Percentiles rank a stretch among this genome's conserved stretches.
Conservation (phyloP, 2,888 invertebrate genomes). For the Drosophila rellima region DNA sequence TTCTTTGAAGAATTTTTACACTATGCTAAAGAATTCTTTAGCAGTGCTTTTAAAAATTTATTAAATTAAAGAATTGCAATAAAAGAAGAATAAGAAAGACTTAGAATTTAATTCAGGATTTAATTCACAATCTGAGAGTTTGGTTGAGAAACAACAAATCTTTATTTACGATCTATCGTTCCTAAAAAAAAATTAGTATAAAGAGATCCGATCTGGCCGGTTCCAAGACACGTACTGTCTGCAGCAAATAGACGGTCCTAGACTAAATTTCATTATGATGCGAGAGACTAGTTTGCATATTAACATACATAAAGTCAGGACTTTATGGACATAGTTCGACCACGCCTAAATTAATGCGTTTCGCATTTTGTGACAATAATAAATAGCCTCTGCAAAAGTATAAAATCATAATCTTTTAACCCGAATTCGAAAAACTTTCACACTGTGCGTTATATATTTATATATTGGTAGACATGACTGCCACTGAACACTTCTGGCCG, state of each 20-base stretch:
- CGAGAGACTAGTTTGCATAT: not conserved
- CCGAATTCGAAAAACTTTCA: not conserved
- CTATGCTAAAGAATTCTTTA: not conserved
- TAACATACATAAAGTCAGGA: not conserved
- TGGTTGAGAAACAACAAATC: too few species aligned
- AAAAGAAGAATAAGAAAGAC: not conserved
- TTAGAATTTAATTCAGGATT: too few species aligned
- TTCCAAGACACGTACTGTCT: not conserved
- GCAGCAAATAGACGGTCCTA: not conserved
- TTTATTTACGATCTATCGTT: too few species aligned
- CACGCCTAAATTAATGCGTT: not conserved
- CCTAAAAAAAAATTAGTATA: not conserved
- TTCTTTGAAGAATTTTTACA: not conserved
- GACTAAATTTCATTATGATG: not conserved
- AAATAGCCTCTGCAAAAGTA: not conserved
- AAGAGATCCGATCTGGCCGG: not conserved
- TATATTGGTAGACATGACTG: not conserved
- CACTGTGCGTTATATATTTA: not conserved
- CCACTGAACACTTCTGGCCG: constrained; percentile 6
- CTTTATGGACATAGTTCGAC: not conserved
- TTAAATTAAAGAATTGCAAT: not conserved
- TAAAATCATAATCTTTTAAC: not conserved
- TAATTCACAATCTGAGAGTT: too few species aligned
- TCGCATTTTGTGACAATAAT: not conserved
- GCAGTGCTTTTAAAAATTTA: not conserved